Evolutionary conservation across 1,140 invertebrate genomes (phyloP).

Genomic region (Melitaea cinxia): DNA sequence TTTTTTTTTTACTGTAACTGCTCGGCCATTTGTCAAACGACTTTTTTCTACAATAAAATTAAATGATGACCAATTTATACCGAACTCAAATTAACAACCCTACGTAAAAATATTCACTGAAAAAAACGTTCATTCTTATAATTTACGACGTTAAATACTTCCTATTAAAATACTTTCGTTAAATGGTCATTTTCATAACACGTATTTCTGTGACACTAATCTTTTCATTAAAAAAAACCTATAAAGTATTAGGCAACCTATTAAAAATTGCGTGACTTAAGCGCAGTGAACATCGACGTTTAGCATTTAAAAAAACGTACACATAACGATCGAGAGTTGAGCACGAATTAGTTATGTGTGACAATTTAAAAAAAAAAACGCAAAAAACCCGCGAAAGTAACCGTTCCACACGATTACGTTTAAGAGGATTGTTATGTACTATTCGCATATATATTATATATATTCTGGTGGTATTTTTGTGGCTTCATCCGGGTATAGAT

Average conservation of each 20-base stretch:
- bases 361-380: neutral
- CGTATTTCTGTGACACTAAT: too few species aligned
- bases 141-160: too few species aligned
- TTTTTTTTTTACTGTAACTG: too few species aligned
- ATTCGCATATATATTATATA: neutral
- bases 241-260: neutral
- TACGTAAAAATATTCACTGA: too few species aligned
- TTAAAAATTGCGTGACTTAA: slow-evolving; percentile 14
- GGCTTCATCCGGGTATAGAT: neutral
- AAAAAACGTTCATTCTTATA: too few species aligned
- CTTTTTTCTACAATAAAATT: neutral
- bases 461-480: neutral
- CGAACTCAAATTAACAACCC: neutral
- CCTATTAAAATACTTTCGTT: too few species aligned
- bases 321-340: slow-evolving; percentile 1
- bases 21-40: too few species aligned
- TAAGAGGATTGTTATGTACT: neutral
- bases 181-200: too few species aligned
- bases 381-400: slow-evolving; percentile 14
- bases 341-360: slow-evolving; percentile 7
- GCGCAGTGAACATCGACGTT: neutral
- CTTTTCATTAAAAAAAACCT: too few species aligned
- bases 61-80: neutral
- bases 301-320: neutral
- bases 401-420: slow-evolving; percentile 8